A percentile compares a stretch with the other conserved stretches of the same genome.
phyloP scores from a whole-genome alignment of 2,888 invertebrate species.

The Falcaria lacertinaria region DNA sequence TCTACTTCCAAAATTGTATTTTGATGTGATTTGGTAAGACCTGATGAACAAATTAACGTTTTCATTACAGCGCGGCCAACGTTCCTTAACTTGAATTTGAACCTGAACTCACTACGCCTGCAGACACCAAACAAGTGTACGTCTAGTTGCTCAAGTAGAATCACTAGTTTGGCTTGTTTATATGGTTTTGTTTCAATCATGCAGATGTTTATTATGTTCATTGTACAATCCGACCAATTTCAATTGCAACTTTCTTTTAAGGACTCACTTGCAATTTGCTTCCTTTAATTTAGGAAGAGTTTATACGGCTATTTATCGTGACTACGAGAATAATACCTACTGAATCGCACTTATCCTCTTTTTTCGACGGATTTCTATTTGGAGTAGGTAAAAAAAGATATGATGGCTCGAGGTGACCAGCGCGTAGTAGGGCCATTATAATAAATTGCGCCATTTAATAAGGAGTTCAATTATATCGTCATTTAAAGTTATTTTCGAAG shows the following conservation, averaged over 20 bases:
- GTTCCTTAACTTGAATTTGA: conserved; percentile 98
- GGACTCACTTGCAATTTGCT: not conserved
- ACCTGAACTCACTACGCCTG: conserved; percentile 93
- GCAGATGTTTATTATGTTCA: conserved; percentile 23
- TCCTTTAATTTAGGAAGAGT: too few species aligned
- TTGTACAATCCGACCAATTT: conserved; percentile 33
- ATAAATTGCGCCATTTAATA: too few species aligned
- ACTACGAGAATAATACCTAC: too few species aligned
- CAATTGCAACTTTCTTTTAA: conserved; percentile 14
- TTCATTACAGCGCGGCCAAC: conserved; percentile 97
- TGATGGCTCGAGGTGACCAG: too few species aligned
- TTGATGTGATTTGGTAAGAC: conserved; percentile 22
- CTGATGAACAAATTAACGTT: conserved; percentile 51
- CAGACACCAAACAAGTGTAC: conserved; percentile 94
- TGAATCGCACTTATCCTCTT: too few species aligned
- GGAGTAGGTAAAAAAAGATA: too few species aligned
- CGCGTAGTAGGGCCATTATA: too few species aligned
- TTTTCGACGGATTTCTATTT: too few species aligned
- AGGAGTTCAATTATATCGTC: too few species aligned
- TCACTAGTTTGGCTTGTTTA: conserved; percentile 71
- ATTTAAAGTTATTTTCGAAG: too few species aligned
- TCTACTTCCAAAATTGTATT: conserved; percentile 3
- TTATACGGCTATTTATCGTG: too few species aligned
- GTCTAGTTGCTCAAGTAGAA: conserved; percentile 74
- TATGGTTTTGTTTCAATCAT: conserved; percentile 28